Conservation (phyloP, 1,140 invertebrate species). For the Lethrus apterus region DNA sequence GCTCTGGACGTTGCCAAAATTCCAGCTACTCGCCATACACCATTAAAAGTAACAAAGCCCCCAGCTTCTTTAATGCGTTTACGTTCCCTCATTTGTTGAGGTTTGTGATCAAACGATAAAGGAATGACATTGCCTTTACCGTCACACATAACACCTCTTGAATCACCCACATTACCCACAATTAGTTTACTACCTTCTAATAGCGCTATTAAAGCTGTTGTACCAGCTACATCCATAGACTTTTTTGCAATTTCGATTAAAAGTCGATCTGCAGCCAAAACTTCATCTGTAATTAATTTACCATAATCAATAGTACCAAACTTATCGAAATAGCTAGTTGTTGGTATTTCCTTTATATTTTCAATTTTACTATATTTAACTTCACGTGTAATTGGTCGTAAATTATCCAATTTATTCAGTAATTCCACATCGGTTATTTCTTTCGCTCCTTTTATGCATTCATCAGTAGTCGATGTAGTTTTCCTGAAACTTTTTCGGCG, state of each 20-base stretch:
- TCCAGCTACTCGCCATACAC: constrained; percentile 93
- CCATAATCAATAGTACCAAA: constrained; percentile 69
- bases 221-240: constrained; percentile 83
- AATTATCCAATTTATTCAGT: constrained; percentile 55
- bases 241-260: constrained; percentile 74
- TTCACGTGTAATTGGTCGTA: constrained; percentile 58
- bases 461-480: constrained; percentile 52
- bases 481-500: constrained; percentile 60
- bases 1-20: constrained; percentile 92
- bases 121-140: constrained; percentile 81
- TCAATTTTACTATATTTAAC: constrained; percentile 41
- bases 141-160: constrained; percentile 91
- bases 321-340: constrained; percentile 47
- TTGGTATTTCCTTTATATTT: constrained; percentile 31
- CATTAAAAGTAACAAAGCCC: constrained; percentile 89
- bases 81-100: constrained; percentile 79
- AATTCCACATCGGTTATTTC: constrained; percentile 63
- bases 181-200: constrained; percentile 73
- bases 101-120: constrained; percentile 93
- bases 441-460: constrained; percentile 45
- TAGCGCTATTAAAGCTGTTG: constrained; percentile 84
- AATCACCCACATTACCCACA: constrained; percentile 95
- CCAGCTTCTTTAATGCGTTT: constrained; percentile 86
- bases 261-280: constrained; percentile 70
- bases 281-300: constrained; percentile 75